Conservation (phyloP, 2,797 vertebrate species). For the Melanotaenia maccullochi region DNA sequence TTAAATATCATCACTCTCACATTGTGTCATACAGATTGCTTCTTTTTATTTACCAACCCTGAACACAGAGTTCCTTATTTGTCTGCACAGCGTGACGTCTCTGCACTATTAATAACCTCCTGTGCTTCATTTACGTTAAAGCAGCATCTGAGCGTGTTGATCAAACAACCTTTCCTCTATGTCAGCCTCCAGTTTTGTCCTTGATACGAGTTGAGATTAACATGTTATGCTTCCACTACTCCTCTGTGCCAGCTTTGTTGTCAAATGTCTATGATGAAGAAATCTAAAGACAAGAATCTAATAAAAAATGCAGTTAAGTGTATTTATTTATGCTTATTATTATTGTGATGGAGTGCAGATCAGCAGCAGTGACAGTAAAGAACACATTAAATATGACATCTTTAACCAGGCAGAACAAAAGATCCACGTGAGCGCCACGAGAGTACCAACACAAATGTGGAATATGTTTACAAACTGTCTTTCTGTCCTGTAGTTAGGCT, state of each 20-base stretch:
- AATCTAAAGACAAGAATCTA: too few species aligned
- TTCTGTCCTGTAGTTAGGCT: background rate
- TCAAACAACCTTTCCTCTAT: slow-evolving; percentile 26
- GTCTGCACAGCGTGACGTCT: background rate
- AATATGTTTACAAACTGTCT: background rate
- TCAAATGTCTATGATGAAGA: too few species aligned
- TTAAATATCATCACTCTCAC: background rate
- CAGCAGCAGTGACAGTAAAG: background rate
- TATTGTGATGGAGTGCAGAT: background rate
- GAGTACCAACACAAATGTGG: background rate
- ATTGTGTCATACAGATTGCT: background rate
- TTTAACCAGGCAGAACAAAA: too few species aligned
- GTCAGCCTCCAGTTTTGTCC: slow-evolving; percentile 25
- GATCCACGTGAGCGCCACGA: background rate
- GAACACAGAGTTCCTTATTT: background rate
- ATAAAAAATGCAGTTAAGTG: too few species aligned
- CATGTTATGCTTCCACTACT: background rate
- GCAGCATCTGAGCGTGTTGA: slow-evolving; percentile 27
- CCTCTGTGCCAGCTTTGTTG: too few species aligned
- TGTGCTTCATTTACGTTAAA: slow-evolving; percentile 9
- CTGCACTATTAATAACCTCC: background rate
- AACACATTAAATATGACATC: background rate
- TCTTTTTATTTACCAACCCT: background rate
- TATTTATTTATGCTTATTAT: too few species aligned
- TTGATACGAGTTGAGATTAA: slow-evolving; percentile 20